Base-by-base conservation (phyloP, 2,797 vertebrate genomes). In the Arrhamphus sclerolepis region DNA sequence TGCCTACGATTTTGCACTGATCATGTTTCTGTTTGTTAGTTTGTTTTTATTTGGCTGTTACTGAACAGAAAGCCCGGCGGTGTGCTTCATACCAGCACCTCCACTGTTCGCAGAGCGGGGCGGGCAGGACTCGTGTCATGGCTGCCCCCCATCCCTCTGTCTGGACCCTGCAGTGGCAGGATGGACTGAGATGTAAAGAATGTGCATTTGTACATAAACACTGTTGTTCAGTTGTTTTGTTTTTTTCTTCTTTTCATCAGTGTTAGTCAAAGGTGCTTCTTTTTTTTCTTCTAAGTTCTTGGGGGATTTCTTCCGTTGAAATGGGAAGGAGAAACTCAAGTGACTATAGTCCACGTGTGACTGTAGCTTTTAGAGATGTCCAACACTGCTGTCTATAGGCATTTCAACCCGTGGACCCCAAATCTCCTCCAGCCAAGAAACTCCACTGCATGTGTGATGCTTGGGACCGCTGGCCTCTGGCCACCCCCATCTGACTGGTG, bases 141-240 rank as follows among this genome's bases (percentile, higher is more conserved):
- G 40, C 52, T n/a, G 2, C 44, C 40, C 48, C 66, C 29, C 47
- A 56, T 43, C 66, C 76, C 80, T 53, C 65, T 62, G 72, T 78
- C 73, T 69, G 65, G 65, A 68, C 75, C 62, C 47, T 53, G 19
- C 61, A 19, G 49, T 87, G 62, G 71, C 75, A 73, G 69, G 61
- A 84, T 56, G 71, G 77, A 86, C 86, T 91, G 89, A 89, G 87
- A 88, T 96, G 94, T 95, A 93, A 94, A 96, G 92, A 95, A 93
- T 95, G 93, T 96, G 91, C 93, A 94, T 95, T 92, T 97, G 94
- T 96, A 97, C 87, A 96, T 95, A 97, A 91, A 72, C 89, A 77
- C 90, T 86, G 9, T 16, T 87, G 85, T 79, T 85, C 72, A 74
- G 87, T 92, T 16, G 1, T 88, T 92, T 38, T 1, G 3, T 4